Conservation (phyloP, 1,140 invertebrate genomes). For the Drosophila seguyi region DNA sequence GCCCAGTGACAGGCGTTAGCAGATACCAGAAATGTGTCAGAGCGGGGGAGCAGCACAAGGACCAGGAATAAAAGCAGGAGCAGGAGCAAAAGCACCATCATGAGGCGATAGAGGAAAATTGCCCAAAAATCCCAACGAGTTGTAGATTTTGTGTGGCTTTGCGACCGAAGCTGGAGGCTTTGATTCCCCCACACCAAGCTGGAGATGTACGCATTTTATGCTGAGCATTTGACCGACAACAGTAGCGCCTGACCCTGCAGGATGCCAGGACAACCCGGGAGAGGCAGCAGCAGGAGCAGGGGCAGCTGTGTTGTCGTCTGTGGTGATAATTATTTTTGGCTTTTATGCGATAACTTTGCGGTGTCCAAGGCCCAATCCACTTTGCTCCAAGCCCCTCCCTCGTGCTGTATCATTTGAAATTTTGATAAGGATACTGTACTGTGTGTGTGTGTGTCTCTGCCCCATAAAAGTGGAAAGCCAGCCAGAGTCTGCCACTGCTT, state of each 20-base stretch:
- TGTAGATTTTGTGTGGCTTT: constrained; percentile 56
- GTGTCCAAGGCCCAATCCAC: constrained; percentile 41
- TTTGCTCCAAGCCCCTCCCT: constrained; percentile 17
- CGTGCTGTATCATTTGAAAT: constrained; percentile 63
- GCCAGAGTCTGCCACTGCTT: constrained; percentile 22
- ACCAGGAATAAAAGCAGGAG: not conserved
- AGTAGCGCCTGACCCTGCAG: constrained; percentile 34
- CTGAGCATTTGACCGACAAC: constrained; percentile 69
- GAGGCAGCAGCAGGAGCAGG: not conserved
- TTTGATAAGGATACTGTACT: constrained; percentile 71
- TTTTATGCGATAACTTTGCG: constrained; percentile 81
- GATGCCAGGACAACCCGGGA: constrained; percentile 7
- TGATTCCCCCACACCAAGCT: constrained; percentile 12
- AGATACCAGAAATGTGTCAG: constrained; percentile 36
- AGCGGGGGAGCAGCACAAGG: not conserved
- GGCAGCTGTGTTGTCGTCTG: constrained; percentile 66
- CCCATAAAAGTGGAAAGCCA: constrained; percentile 71
- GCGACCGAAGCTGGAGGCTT: constrained; percentile 21
- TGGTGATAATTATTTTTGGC: constrained; percentile 83
- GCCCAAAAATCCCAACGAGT: constrained; percentile 51
- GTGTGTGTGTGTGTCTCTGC: constrained; percentile 42
- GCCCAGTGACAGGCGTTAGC: constrained; percentile 66
- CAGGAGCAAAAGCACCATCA: not conserved
- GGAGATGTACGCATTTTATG: constrained; percentile 25
- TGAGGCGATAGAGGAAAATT: constrained; percentile 6